Base-by-base conservation (phyloP, 2,888 invertebrate genomes). In the Acrocyrtus sp. region DNA sequence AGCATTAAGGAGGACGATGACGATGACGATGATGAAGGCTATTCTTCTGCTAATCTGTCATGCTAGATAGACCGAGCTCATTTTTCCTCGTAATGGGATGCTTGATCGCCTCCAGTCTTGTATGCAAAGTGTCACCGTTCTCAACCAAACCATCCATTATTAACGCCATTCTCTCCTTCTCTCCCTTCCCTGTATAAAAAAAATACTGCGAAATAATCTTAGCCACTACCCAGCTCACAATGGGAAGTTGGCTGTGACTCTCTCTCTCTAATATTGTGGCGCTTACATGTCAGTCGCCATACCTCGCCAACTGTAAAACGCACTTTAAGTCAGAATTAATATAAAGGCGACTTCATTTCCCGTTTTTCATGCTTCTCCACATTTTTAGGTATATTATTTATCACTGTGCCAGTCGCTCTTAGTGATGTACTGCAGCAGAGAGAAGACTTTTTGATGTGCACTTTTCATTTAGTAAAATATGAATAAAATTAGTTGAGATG, bases 21-120 rank as follows among this genome's bases (percentile, higher is more conserved):
- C n/a, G n/a, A n/a, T n/a, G n/a, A n/a, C n/a, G 56, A 75, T 75
- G 66, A 70, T 56, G 70, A 51, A 75, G 57, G 61, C 50, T 61
- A 74, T 74, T 78, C 69, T 76, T 70, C 67, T 74, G 73, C 76
- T 78, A 73, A 75, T 76, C 78, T 70, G 76, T 75, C 76, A 75
- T 62, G 62, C 21, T 56, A 62, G 69, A 69, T 69, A 69, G 69
- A 62, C 63, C 26, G 54, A 69, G 56, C 73, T 72, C 77, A 72
- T 74, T 74, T 77, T 77, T 70, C 62, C 69, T 66, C 51, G 51
- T 65, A 65, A 65, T 65, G 41, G 72, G 63, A 63, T 63, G 65
- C 63, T 48, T 63, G 72, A 72, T 72, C 72, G 63, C 63, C 72
- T 72, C 58, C 26, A 65, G 72, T 58, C 65, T 63, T 69, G 62